Evolutionary conservation across 2,797 vertebrate species (phyloP).

Genomic region (Rhynchotus rufescens): DNA sequence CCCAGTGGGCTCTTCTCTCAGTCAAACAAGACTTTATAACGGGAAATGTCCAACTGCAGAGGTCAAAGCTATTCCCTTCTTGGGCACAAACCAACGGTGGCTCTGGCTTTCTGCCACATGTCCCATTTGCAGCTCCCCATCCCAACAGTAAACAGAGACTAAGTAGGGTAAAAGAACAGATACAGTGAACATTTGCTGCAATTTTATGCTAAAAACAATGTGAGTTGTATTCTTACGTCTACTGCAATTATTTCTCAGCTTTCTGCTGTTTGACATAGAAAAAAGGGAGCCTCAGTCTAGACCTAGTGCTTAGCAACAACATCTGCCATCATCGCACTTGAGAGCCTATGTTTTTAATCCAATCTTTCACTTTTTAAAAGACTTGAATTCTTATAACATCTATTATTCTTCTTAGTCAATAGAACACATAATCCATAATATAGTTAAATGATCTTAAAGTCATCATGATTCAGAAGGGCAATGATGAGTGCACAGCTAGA

Average conservation of each 20-base stretch:
- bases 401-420: background rate
- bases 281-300: background rate
- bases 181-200: background rate
- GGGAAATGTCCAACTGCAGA: background rate
- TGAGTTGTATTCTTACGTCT: background rate
- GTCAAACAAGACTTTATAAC: background rate
- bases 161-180: background rate
- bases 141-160: background rate
- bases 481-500: background rate
- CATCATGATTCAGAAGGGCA: background rate
- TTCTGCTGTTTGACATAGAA: background rate
- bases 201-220: background rate
- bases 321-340: background rate
- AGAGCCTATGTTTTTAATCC: background rate
- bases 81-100: fast-evolving
- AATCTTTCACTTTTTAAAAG: background rate
- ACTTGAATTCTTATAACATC: background rate
- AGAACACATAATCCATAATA: background rate
- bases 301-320: background rate
- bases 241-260: background rate
- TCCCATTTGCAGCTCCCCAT: background rate
- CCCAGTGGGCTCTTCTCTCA: background rate
- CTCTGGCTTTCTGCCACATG: background rate
- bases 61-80: background rate
- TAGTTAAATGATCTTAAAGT: background rate